These are phyloP conservation scores for Chrysogorgia sp. DNA, from an alignment of 92 coral and sea anemone genomes.

Conservation along the genomic window DNA sequence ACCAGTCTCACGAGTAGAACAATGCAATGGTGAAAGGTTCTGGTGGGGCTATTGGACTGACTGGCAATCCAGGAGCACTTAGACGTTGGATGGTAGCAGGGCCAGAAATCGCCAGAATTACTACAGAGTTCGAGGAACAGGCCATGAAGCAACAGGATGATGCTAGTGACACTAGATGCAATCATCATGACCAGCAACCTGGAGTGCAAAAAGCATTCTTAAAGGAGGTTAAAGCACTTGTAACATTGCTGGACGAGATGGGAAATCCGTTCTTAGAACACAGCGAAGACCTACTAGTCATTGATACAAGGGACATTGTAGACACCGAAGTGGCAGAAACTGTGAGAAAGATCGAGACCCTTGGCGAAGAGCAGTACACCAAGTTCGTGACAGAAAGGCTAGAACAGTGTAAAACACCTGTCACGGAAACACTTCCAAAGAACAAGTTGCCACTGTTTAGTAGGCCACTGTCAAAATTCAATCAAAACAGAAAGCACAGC, in stretches of 20 bases:
- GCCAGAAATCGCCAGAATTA: slow-evolving; percentile 62
- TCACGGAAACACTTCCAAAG: slow-evolving; percentile 50
- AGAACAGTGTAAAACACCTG: slow-evolving; percentile 13
- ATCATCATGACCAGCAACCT: slow-evolving; percentile 33
- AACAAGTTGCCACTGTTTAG: slow-evolving; percentile 61
- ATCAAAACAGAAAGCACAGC: background rate
- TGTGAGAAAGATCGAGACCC: slow-evolving; percentile 32
- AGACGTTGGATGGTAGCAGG: slow-evolving; percentile 71
- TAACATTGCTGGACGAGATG: slow-evolving; percentile 46
- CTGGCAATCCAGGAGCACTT: slow-evolving; percentile 59
- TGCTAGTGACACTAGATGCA: background rate
- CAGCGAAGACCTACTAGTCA: slow-evolving; percentile 39
- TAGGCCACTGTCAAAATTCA: slow-evolving; percentile 2
- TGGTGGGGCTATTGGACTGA: slow-evolving; percentile 65
- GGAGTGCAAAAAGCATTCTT: slow-evolving; percentile 46
- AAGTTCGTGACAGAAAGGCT: slow-evolving; percentile 54
- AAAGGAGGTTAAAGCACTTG: slow-evolving; percentile 48
- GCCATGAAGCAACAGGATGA: background rate
- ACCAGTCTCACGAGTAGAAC: slow-evolving; percentile 64
- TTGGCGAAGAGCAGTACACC: slow-evolving; percentile 52
- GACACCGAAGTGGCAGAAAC: slow-evolving; percentile 35
- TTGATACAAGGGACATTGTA: slow-evolving; percentile 51
- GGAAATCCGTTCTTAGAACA: slow-evolving; percentile 62
- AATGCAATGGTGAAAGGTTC: slow-evolving; percentile 68
- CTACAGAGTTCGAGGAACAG: slow-evolving; percentile 57